Evolutionary conservation across 2,113 vertebrate genomes (phyloP), one percentile per base, ranked within the genome.

Genomic region (Cephalopterus ornatus): DNA sequence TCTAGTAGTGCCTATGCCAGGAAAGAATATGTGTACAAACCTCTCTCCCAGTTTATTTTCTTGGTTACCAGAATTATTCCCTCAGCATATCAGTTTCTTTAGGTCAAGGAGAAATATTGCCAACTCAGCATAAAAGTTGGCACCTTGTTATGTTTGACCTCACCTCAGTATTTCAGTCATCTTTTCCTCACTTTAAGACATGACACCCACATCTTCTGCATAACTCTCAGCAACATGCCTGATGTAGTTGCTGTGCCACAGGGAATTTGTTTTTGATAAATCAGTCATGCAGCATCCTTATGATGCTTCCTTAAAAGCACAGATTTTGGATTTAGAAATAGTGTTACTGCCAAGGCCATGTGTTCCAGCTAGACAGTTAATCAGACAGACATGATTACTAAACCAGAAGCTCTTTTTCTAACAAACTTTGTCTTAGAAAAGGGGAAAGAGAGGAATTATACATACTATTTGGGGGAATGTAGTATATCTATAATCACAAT

Each of bases 241-340:
- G 73, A 89, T 68, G 52, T 15, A 59, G 67, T 84, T 85, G 27
- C 80, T 77, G 53, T 91, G 70, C 58, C 13, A 42, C 37, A 65
- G 83, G 93, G 88, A 94, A 87, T 94, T 70, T 47, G 35, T 89
- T 65, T 96, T 96, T 97, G 93, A 92, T 94, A 89, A 92, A 94
- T 94, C 62, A 33, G 71, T 61, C 89, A 37, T 32, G 53, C 35
- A 42, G 47, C 37, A 91, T 55, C 4, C 18, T 52, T 52, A 77
- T 73, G 37, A 91, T 77, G 33, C 28, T 3, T 72, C 65, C 53
- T 88, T 89, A 95, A 80, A 63, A 95, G 75, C 23, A 63, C 55
- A 76, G 85, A 30, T 58, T 96, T 88, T 75, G 95, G 68, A 93
- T 67, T 20, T 85, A 50, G 72, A 80, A 86, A 61, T 18, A 62